Conservation (phyloP, 2,113 vertebrate genomes). For the Thamnaconus septentrionalis region DNA sequence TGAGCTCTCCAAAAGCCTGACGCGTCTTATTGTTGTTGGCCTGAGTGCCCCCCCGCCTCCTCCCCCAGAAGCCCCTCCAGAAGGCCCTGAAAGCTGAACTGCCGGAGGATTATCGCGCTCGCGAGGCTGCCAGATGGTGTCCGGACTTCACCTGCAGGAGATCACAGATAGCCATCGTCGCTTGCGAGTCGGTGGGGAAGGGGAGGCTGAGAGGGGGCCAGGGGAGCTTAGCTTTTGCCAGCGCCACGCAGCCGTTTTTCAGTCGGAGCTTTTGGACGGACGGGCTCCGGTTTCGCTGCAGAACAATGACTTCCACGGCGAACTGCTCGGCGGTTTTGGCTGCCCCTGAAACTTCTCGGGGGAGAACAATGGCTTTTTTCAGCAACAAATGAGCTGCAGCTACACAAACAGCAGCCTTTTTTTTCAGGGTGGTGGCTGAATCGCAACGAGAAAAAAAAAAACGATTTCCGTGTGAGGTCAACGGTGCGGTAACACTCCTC, state of each 20-base stretch:
- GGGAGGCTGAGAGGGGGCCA: too few species aligned
- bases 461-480: too few species aligned
- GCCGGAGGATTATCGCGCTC: constrained; percentile 36
- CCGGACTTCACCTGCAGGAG: constrained; percentile 30
- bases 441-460: constrained; percentile 11
- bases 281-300: constrained; percentile 29
- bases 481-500: too few species aligned
- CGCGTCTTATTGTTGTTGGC: constrained; percentile 52
- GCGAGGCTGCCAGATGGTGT: constrained; percentile 36
- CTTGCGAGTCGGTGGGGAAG: background rate
- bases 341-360: constrained; percentile 34
- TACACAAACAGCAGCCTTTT: constrained; percentile 34
- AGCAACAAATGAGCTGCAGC: constrained; percentile 66
- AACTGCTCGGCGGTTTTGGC: constrained; percentile 48
- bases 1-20: background rate
- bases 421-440: constrained; percentile 33
- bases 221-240: constrained; percentile 8
- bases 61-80: constrained; percentile 8
- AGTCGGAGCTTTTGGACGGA: constrained; percentile 9
- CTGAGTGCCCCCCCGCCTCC: background rate
- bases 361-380: constrained; percentile 67
- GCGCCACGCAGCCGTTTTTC: constrained; percentile 26
- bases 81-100: constrained; percentile 41
- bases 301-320: constrained; percentile 64
- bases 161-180: constrained; percentile 24